Conservation (phyloP, 2,113 vertebrate species). For the Daubentonia madagascariensis region DNA sequence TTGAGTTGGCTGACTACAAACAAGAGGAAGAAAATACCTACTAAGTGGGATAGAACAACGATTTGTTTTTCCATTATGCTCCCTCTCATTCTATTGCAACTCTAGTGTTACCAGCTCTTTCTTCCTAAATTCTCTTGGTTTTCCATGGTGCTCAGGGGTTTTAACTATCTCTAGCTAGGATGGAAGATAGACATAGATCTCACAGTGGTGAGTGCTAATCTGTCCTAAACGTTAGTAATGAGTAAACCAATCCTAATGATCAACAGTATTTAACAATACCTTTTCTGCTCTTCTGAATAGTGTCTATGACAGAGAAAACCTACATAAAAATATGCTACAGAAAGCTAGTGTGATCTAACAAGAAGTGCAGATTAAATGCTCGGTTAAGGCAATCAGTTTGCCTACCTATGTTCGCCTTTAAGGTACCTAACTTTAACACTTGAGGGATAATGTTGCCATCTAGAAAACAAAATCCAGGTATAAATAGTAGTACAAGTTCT, state of each 20-base stretch:
- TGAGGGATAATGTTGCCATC: background rate
- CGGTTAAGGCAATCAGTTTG: background rate
- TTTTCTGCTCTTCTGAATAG: background rate
- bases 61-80: background rate
- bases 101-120: background rate
- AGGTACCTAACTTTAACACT: background rate
- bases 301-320: background rate
- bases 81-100: rapidly evolving
- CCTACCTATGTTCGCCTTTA: background rate
- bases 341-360: background rate
- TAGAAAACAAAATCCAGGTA: background rate
- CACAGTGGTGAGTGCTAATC: background rate
- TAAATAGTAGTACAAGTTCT: background rate
- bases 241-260: background rate
- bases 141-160: background rate
- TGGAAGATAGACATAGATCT: background rate
- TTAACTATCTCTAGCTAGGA: background rate
- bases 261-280: background rate
- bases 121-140: background rate
- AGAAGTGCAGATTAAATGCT: background rate
- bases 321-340: background rate
- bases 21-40: background rate
- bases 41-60: rapidly evolving
- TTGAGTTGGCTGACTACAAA: background rate
- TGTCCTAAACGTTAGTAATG: background rate